Evolutionary conservation across 2,888 invertebrate species (phyloP).

Genomic region (Sarcophaga variegata): DNA sequence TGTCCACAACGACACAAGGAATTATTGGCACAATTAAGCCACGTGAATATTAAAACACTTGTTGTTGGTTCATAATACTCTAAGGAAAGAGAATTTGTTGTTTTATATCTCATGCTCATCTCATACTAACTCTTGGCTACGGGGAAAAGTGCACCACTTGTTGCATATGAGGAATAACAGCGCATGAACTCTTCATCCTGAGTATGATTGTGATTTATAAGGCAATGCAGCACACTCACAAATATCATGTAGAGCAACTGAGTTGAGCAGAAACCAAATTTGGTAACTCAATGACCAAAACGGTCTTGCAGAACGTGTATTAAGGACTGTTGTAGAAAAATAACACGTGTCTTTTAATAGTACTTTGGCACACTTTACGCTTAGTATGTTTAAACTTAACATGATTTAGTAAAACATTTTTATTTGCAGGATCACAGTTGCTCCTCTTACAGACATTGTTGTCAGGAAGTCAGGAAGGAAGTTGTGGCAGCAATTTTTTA

Average conservation of each 20-base stretch:
- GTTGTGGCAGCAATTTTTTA: no score
- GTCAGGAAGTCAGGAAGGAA: no score
- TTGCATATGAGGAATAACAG: neutral
- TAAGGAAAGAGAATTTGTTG: no score
- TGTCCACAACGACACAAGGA: neutral
- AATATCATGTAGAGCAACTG: no score
- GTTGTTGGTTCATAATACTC: neutral
- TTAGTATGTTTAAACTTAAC: neutral
- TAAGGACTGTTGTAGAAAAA: neutral
- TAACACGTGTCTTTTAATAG: neutral
- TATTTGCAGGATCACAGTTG: no score
- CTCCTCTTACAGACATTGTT: neutral
- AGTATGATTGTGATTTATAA: no score
- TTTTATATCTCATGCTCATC: neutral
- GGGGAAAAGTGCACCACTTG: neutral
- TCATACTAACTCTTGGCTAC: no score
- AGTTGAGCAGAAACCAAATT: neutral
- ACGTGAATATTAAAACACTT: neutral
- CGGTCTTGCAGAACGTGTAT: neutral
- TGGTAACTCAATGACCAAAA: neutral
- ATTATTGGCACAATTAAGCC: neutral
- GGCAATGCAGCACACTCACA: neutral
- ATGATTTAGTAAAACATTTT: neutral
- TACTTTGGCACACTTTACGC: no score
- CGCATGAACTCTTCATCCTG: no score